phyloP scores from a whole-genome alignment of 2,113 vertebrate species.

The Ptilorrhoa leucosticta region DNA sequence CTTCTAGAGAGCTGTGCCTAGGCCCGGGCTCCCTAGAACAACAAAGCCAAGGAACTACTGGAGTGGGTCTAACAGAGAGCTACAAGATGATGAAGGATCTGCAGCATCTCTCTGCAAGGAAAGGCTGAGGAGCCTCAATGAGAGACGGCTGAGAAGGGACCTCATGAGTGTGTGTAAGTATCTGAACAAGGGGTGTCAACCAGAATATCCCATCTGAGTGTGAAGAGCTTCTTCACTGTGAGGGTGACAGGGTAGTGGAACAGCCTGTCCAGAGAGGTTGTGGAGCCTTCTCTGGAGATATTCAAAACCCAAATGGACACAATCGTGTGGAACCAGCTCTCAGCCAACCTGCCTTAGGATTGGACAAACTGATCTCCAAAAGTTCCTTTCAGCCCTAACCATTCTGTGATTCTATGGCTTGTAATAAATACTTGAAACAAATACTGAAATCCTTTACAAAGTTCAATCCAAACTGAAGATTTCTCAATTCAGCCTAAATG shows the following conservation, averaged over 20 bases:
- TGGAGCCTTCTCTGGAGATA: neutral
- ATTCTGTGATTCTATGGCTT: neutral
- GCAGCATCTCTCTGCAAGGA: no score
- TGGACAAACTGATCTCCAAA: neutral
- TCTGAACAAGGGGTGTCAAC: neutral
- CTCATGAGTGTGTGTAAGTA: rapidly evolving
- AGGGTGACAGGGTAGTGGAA: neutral
- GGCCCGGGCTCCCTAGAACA: rapidly evolving
- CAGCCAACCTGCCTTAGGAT: neutral
- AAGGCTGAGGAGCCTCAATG: neutral
- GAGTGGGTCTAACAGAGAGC: neutral
- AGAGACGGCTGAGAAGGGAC: neutral
- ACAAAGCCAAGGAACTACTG: neutral
- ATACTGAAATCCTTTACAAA: neutral
- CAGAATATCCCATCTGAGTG: neutral
- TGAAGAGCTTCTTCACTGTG: neutral
- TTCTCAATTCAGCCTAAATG: neutral
- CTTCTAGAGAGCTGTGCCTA: neutral
- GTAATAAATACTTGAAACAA: neutral
- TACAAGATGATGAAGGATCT: neutral
- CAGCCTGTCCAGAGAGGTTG: neutral
- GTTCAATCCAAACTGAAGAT: neutral
- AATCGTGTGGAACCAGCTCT: neutral
- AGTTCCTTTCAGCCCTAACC: neutral
- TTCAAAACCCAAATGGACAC: rapidly evolving